Conservation (phyloP, 2,797 vertebrate genomes). For the Myotis pilosus region DNA sequence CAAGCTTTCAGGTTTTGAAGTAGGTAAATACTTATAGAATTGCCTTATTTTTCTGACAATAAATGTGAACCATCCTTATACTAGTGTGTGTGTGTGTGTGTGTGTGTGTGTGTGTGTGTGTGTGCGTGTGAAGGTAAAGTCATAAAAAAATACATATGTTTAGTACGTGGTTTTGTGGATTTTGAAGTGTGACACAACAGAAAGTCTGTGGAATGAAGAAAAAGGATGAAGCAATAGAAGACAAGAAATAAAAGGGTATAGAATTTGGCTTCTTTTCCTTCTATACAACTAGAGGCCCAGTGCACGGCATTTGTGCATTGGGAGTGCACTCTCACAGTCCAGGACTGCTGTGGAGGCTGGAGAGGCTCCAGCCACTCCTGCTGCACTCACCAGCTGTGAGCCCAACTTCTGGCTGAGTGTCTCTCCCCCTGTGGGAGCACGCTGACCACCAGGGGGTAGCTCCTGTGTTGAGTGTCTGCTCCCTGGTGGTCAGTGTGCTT, state of each 20-base stretch:
- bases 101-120: background rate
- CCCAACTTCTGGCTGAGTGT: too few relatives aligned
- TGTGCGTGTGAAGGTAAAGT: slow-evolving; percentile 1
- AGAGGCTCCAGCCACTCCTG: too few relatives aligned
- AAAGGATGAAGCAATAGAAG: background rate
- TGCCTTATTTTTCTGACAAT: slow-evolving; percentile 23
- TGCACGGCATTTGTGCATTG: too few relatives aligned
- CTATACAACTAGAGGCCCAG: background rate
- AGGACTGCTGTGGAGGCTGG: too few relatives aligned
- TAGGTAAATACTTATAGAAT: background rate
- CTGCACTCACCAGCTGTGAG: too few relatives aligned
- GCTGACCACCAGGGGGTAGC: too few relatives aligned
- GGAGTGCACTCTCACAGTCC: too few relatives aligned
- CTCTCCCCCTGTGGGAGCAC: too few relatives aligned
- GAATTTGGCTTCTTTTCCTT: background rate
- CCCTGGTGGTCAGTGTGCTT: too few relatives aligned
- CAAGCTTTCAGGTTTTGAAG: background rate
- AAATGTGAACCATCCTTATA: background rate
- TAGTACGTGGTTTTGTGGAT: background rate
- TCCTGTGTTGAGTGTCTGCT: too few relatives aligned
- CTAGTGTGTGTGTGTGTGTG: background rate
- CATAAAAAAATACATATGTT: background rate
- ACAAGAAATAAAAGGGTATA: background rate
- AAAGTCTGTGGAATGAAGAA: background rate
- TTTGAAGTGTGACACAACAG: background rate